Conservation (phyloP, 2,113 vertebrate genomes). For the Alligator sinensis region DNA sequence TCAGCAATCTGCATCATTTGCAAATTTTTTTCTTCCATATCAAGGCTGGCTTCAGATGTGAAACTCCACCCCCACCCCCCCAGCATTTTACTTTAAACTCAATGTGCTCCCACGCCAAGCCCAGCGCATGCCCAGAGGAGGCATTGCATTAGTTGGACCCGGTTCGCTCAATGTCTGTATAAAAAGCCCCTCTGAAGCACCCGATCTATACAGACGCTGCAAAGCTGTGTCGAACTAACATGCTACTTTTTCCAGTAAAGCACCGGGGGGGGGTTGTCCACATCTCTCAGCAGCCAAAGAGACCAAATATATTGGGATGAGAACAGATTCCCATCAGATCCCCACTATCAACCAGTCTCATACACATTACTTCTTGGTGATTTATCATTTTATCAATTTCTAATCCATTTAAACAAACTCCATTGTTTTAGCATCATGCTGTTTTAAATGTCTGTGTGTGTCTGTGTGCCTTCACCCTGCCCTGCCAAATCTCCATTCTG, state of each 20-base stretch:
- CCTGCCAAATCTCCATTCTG: not conserved
- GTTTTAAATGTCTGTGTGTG: not conserved
- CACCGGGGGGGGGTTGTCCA: too few relatives aligned
- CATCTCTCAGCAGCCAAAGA: too few relatives aligned
- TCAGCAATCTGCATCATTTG: not conserved
- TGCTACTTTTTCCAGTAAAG: too few relatives aligned
- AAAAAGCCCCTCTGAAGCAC: too few relatives aligned
- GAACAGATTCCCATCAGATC: not conserved
- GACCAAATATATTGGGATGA: too few relatives aligned
- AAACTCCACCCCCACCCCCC: not conserved
- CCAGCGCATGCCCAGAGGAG: too few relatives aligned
- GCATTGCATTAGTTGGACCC: too few relatives aligned
- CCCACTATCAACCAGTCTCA: not conserved
- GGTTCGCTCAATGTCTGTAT: too few relatives aligned
- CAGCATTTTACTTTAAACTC: not conserved
- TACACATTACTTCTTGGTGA: not conserved
- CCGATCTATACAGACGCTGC: too few relatives aligned
- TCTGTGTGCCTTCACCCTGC: not conserved
- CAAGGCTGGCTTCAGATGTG: not conserved
- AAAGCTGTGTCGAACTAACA: too few relatives aligned
- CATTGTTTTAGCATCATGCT: accelerated
- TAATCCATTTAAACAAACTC: not conserved
- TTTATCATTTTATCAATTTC: not conserved
- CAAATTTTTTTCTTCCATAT: too few relatives aligned
- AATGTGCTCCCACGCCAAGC: too few relatives aligned